phyloP scores from a whole-genome alignment of 2,113 vertebrate species.

The Solea solea region DNA sequence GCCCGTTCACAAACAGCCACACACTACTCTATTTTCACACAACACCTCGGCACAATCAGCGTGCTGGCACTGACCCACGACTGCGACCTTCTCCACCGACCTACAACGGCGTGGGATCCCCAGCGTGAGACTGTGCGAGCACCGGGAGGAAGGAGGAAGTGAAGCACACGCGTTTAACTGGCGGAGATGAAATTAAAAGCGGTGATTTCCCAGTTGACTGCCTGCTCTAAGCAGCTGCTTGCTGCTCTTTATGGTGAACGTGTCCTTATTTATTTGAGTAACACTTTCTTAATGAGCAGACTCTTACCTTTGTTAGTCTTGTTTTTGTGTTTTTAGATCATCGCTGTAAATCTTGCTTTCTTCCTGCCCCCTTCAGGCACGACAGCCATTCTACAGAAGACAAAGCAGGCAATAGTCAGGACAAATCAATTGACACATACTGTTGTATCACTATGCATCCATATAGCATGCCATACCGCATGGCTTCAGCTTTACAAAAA shows the following conservation, averaged over 20 bases:
- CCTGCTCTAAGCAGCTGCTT: conserved; percentile 60
- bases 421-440: conserved; percentile 55
- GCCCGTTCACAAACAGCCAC: neutral
- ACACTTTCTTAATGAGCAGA: too few species aligned
- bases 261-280: conserved; percentile 53
- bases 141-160: conserved; percentile 38
- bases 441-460: conserved; percentile 33
- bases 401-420: conserved; percentile 18
- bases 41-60: conserved; percentile 7
- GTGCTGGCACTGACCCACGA: conserved; percentile 27
- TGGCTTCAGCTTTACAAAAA: conserved; percentile 46
- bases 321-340: conserved; percentile 1
- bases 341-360: neutral
- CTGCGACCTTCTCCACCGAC: conserved; percentile 59
- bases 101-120: conserved; percentile 46
- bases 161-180: conserved; percentile 62
- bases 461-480: conserved; percentile 8
- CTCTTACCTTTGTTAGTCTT: too few species aligned
- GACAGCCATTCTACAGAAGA: conserved; percentile 17
- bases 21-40: neutral
- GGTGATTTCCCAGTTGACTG: conserved; percentile 69
- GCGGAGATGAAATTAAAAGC: conserved; percentile 72
- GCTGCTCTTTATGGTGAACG: conserved; percentile 53
- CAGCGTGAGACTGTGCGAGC: conserved; percentile 24
- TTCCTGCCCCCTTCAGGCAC: conserved; percentile 7